Evolutionary conservation across 2,888 invertebrate species (phyloP), one percentile per base, ranked within the genome.

Genomic region (Lamellibrachia columna): DNA sequence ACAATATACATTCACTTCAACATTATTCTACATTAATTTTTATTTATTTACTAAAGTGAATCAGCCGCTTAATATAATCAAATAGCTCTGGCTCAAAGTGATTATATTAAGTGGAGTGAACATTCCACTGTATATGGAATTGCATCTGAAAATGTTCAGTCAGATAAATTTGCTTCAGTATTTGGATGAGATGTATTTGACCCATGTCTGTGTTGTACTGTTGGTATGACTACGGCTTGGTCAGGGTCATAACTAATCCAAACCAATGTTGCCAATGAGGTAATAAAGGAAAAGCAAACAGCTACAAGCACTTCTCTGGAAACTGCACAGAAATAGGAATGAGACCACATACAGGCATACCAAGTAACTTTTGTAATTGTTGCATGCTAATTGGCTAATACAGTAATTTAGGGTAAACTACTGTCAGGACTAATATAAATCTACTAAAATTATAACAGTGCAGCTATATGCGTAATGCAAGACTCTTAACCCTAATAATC

Each of bases 161-260:
- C 40, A 40, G 40, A 40, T 40, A 40, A 40, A 40, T 40, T 40
- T 40, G 40, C 40, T 40, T 40, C 0, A 22, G 75, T 75, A 75
- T 75, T 75, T 22, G n/a, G 75, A 75, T 75, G 75, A 75, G n/a
- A 75, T 75, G 22, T n/a, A 75, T 75, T 75, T 75, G 75, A 75
- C 22, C 75, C 22, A 75, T 75, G 22, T 15, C 15, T 75, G 4
- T 6, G n/a, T 75, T n/a, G 22, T 75, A n/a, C n/a, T 22, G 75
- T 75, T 22, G 22, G 11, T 22, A 9, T 9, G 60, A 15, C 22
- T 15, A 15, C 22, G 2, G 75, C 75, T 15, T 75, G 8, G 58
- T 8, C 58, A 58, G 8, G 58, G 8, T 2, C 15, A 15, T 58
- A 58, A 58, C 58, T 15, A 58, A 58, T 58, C 58, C 58, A 11